These are phyloP conservation scores for Myiagra hebetior DNA, from an alignment of 2,113 vertebrate species.

Conservation along the genomic window DNA sequence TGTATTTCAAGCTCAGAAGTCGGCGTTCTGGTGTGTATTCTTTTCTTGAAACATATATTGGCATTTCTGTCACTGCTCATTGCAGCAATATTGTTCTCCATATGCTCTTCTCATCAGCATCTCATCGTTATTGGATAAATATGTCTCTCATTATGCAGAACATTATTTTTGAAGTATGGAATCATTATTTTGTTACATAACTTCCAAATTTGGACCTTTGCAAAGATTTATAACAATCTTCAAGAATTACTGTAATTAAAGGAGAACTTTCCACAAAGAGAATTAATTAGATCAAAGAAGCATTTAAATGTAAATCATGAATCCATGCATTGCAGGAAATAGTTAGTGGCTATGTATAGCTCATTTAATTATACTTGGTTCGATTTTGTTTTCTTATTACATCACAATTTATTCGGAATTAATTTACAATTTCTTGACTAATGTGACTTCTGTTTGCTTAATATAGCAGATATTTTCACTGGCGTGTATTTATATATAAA, in stretches of 20 bases:
- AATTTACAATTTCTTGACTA: constrained; percentile 28
- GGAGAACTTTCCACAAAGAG: constrained; percentile 6
- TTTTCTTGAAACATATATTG: not conserved
- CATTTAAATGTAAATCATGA: constrained; percentile 14
- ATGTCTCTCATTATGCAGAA: not conserved
- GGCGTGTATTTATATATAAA: constrained; percentile 4
- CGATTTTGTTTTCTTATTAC: constrained; percentile 13
- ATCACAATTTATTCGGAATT: not conserved
- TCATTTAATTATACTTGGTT: constrained; percentile 25
- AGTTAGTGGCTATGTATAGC: constrained; percentile 5
- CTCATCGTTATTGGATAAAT: not conserved
- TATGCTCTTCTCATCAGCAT: constrained; percentile 20
- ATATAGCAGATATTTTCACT: not conserved
- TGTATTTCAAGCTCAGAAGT: not conserved
- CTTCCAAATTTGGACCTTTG: constrained; percentile 11
- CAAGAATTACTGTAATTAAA: constrained; percentile 15
- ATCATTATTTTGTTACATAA: constrained; percentile 26
- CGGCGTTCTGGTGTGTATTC: accelerated
- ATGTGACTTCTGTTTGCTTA: constrained; percentile 50
- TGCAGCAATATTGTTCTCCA: constrained; percentile 2
- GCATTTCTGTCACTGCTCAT: not conserved
- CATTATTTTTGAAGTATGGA: constrained; percentile 20
- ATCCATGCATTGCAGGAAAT: not conserved
- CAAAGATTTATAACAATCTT: not conserved
- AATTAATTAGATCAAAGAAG: constrained; percentile 22